A percentile compares a stretch with the other conserved stretches of the same genome.
These are phyloP conservation scores for Sebastes wilsoni DNA, from an alignment of 2,797 vertebrate species.

Conservation along the genomic window DNA sequence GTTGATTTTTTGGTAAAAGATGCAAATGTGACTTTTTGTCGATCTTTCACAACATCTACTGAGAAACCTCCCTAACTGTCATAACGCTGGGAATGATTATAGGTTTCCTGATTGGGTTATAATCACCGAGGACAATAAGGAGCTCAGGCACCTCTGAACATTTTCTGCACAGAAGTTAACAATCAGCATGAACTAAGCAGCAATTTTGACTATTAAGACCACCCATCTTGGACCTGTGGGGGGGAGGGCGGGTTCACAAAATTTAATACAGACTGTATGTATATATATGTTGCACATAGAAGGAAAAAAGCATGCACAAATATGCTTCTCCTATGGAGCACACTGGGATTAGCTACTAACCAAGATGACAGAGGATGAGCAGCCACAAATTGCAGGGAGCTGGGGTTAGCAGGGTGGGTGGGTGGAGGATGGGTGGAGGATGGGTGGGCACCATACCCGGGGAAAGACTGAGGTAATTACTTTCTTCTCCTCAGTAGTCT, in stretches of 20 bases:
- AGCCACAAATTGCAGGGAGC: constrained; percentile 65
- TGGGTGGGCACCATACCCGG: constrained; percentile 25
- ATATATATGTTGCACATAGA: not conserved
- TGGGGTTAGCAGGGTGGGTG: constrained; percentile 31
- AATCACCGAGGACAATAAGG: constrained; percentile 52
- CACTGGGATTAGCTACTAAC: constrained; percentile 29
- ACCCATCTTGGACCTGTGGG: constrained; percentile 56
- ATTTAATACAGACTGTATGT: not conserved
- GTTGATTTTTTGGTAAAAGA: not conserved
- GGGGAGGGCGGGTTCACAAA: constrained; percentile 25
- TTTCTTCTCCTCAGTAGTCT: constrained; percentile 31
- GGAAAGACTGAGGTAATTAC: constrained; percentile 63
- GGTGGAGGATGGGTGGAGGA: not conserved
- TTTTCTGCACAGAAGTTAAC: constrained; percentile 68
- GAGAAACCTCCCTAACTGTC: constrained; percentile 21
- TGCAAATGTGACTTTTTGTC: not conserved
- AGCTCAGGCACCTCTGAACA: constrained; percentile 39
- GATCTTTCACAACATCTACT: not conserved
- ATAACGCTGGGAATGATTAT: constrained; percentile 33
- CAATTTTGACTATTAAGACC: constrained; percentile 70
- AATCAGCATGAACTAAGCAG: constrained; percentile 64
- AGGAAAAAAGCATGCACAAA: not conserved
- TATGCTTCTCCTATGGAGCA: constrained; percentile 6
- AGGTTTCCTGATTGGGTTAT: constrained; percentile 45
- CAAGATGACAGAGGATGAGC: constrained; percentile 72